Conservation (phyloP, 1,140 invertebrate species). For the Drosophila obscura region DNA sequence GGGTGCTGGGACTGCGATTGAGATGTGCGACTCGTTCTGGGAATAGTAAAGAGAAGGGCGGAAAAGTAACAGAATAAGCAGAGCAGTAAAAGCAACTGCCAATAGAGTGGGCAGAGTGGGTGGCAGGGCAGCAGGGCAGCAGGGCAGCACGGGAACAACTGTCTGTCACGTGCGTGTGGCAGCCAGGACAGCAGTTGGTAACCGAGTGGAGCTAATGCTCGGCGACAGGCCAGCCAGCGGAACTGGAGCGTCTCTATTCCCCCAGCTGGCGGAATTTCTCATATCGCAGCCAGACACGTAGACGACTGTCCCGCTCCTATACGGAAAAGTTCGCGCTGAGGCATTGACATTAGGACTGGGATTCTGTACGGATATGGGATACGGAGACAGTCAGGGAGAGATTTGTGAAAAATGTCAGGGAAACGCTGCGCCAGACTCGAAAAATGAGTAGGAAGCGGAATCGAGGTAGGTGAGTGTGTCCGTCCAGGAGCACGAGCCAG, state of each 20-base stretch:
- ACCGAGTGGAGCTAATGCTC: constrained; percentile 33
- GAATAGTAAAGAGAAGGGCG: constrained; percentile 5
- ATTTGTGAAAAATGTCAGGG: constrained; percentile 77
- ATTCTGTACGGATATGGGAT: constrained; percentile 12
- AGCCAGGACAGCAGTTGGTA: constrained; percentile 28
- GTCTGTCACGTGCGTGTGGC: constrained; percentile 56
- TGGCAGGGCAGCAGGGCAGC: not conserved
- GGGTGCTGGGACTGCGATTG: constrained; percentile 31
- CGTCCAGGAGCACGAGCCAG: not conserved
- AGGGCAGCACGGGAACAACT: not conserved
- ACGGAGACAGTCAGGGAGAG: constrained; percentile 36
- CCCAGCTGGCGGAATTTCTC: constrained; percentile 52
- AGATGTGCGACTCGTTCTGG: not conserved
- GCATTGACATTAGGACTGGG: constrained; percentile 40
- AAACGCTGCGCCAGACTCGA: constrained; percentile 34
- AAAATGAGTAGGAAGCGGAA: constrained; percentile 66
- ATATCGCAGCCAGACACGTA: constrained; percentile 59
- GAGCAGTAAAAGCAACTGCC: too few relatives aligned
- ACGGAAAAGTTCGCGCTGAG: constrained; percentile 39
- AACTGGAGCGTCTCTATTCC: not conserved
- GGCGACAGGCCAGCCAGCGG: constrained; percentile 36
- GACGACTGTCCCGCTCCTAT: constrained; percentile 19
- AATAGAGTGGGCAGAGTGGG: not conserved
- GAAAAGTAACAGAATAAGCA: constrained; percentile 10
- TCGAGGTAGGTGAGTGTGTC: constrained; percentile 53